These are phyloP conservation scores for Myopa tessellatipennis DNA, from an alignment of 2,888 invertebrate species.

Conservation along the genomic window DNA sequence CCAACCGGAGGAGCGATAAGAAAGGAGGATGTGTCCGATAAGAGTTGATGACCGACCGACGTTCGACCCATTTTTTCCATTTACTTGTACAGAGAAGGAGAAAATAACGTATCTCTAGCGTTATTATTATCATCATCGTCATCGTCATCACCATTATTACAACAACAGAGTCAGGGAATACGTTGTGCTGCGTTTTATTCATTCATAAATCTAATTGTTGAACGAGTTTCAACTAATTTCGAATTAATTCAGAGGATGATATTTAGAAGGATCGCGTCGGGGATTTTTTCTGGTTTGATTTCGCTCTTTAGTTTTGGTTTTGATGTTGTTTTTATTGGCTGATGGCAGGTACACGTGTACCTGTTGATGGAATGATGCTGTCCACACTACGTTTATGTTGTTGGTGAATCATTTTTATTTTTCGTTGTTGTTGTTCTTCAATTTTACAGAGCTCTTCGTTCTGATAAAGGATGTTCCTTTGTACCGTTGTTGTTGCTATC, in stretches of 20 bases:
- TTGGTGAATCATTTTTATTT: slow-evolving; percentile 12
- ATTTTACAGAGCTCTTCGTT: neutral
- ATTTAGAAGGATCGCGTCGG: neutral
- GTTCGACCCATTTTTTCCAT: neutral
- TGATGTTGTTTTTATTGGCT: neutral
- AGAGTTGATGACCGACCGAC: slow-evolving; percentile 6
- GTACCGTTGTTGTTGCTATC: slow-evolving; percentile 4
- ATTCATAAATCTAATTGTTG: slow-evolving; percentile 30
- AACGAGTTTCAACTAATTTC: slow-evolving; percentile 20
- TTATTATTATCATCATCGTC: slow-evolving; percentile 4
- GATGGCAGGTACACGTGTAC: neutral
- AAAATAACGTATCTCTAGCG: neutral
- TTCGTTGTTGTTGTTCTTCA: neutral
- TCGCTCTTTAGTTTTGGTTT: too few species aligned
- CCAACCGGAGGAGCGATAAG: neutral
- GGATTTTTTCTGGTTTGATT: too few species aligned
- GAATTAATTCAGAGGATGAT: slow-evolving; percentile 12
- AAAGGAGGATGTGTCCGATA: slow-evolving; percentile 1
- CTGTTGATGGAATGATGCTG: neutral
- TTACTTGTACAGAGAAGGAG: neutral
- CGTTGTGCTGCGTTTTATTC: neutral
- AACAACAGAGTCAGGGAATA: neutral
- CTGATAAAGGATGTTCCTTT: neutral
- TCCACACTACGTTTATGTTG: neutral
- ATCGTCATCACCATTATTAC: neutral